Evolutionary conservation across 2,797 vertebrate species (phyloP).

Genomic region (Aldrovandia affinis): DNA sequence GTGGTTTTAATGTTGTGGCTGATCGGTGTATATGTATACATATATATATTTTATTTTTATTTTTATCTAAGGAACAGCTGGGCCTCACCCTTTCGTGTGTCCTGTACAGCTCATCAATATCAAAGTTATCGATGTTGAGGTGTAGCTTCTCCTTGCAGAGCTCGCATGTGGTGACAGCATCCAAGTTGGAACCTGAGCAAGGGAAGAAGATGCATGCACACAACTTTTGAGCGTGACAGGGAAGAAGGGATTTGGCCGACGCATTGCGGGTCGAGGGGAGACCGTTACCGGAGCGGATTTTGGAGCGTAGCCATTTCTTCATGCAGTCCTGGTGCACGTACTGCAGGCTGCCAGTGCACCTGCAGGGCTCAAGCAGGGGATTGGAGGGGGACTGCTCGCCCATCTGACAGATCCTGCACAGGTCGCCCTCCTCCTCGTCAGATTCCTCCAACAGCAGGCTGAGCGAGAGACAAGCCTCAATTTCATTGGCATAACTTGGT

Average conservation of each 20-base stretch:
- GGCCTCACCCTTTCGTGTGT: conserved; percentile 89
- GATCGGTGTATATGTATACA: no score
- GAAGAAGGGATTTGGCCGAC: background rate
- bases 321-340: conserved; percentile 98
- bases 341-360: conserved; percentile 91
- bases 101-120: conserved; percentile 94
- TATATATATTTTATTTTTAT: no score
- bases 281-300: conserved; percentile 90
- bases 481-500: no score
- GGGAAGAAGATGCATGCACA: background rate
- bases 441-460: conserved; percentile 95
- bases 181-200: conserved; percentile 83
- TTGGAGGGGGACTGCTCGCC: conserved; percentile 84
- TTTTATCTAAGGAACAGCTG: background rate
- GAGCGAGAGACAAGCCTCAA: no score
- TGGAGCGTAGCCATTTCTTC: conserved; percentile 96
- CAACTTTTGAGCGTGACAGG: background rate
- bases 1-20: no score
- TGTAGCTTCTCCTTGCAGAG: conserved; percentile 95
- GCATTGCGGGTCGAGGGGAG: background rate
- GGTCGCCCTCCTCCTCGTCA: conserved; percentile 93
- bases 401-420: conserved; percentile 98
- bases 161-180: conserved; percentile 94
- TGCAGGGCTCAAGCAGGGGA: conserved; percentile 93
- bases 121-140: conserved; percentile 94